Base-by-base conservation (phyloP, 1,140 invertebrate genomes). In the Bilobella aurantiaca region DNA sequence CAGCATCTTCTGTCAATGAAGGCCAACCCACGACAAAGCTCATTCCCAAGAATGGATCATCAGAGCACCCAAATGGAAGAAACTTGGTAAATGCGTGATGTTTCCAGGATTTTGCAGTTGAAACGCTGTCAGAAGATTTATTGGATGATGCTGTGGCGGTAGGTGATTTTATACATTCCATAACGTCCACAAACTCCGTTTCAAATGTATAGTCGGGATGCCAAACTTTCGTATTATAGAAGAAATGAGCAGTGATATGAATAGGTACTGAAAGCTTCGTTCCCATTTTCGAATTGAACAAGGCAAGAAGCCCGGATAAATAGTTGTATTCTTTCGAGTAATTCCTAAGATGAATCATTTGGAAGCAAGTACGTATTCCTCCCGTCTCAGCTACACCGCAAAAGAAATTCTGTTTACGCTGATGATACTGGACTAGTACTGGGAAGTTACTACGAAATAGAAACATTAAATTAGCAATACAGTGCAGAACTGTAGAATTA, bases 1-100 rank as follows among this genome's bases (percentile, higher is more conserved):
- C 85, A 31, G 90, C 83, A 76, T 89, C 87, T 75, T 96, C 93
- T 2, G 86, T 84, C 57, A 96, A 79, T 75, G 86, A 82, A 1
- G 87, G 87, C 94, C 94, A 98, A 8, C 87, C 88, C n/a, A 88
- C 86, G 74, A 86, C 87, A 1, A 96, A 77, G 66, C 87, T 80
- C 29, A 95, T 79, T 77, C 88, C 85, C 56, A 86, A 87, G 65
- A 69, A 84, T 76, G 68, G 68, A 58, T 73, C 71, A 77, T 71
- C 63, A 68, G 75, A 65, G 58, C 69, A 62, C 27, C 62, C 61
- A 68, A 70, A 66, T 30, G 64, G 42, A 46, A 65, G 63, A 57
- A 73, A 62, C 28, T 58, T 47, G 18, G 57, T 64, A 64, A 66
- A 62, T 8, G 42, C 32, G 25, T 42, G 21, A 57, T 23, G 18